These are phyloP conservation scores for Drosophila emarginata DNA, from an alignment of 2,888 invertebrate species.

Conservation along the genomic window DNA sequence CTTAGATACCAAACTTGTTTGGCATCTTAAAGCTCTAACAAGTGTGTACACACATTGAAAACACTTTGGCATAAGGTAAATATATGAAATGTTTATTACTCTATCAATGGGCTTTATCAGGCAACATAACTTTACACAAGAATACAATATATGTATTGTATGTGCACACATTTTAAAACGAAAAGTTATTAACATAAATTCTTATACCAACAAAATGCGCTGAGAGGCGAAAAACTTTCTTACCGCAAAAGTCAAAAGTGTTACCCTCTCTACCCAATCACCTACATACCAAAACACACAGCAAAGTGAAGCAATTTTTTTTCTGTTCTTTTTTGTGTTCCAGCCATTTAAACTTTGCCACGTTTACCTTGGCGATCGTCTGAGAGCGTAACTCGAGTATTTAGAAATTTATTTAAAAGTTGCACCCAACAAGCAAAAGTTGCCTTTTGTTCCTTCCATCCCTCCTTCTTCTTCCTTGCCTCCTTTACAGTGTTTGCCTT, in stretches of 20 bases:
- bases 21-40: neutral
- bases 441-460: constrained; percentile 2
- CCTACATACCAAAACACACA: constrained; percentile 68
- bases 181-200: constrained; percentile 76
- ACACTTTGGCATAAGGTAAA: neutral
- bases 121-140: constrained; percentile 51
- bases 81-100: constrained; percentile 62
- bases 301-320: constrained; percentile 47
- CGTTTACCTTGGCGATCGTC: constrained; percentile 69
- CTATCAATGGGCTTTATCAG: constrained; percentile 74
- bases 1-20: neutral
- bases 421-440: constrained; percentile 32
- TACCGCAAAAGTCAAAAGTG: constrained; percentile 19
- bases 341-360: constrained; percentile 58
- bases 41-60: neutral
- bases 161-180: constrained; percentile 30
- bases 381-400: constrained; percentile 65
- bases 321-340: constrained; percentile 17
- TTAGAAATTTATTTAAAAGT: constrained; percentile 75
- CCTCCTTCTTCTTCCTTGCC: neutral
- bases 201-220: constrained; percentile 50
- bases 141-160: neutral
- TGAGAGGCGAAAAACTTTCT: constrained; percentile 12
- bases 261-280: constrained; percentile 27
- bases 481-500: constrained; percentile 42